Evolutionary conservation across 2,888 invertebrate genomes (phyloP), one percentile per base, ranked within the genome.

Genomic region (Oegoconia quadripuncta): DNA sequence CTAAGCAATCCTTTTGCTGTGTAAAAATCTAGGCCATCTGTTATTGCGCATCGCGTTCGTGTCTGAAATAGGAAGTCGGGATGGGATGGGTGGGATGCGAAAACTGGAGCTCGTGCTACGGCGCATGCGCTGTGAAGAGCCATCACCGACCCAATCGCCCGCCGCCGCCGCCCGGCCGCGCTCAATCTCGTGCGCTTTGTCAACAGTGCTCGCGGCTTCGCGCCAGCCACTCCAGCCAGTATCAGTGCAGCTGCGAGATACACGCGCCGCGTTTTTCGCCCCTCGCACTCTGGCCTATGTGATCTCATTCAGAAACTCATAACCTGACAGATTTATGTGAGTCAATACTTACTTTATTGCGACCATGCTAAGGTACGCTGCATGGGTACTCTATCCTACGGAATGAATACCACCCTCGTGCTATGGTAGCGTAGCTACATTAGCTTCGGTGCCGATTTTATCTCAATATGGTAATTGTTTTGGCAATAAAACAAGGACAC

Each of bases 281-380:
- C 44, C 44, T 44, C 52, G 52, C 45, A 44, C 50, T 52, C 52
- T 52, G 51, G 55, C 62, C 48, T 58, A 59, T 67, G 72, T 78
- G 76, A 74, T 72, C 68, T 72, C 72, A 73, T 68, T 58, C 53
- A 62, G 56, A 57, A 59, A 55, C 61, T 59, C 55, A 59, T 59
- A 59, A 57, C 55, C 64, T 58, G 58, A 58, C 49, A 54, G 32
- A 54, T 56, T 62, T 44, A 64, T 60, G 74, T 74, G 62, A 74
- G 74, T 74, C 46, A 52, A 45, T 48, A 51, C 54, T 49, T 54
- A 50, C 50, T 46, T 56, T 47, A 22, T n/a, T n/a, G n/a, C n/a
- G n/a, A n/a, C n/a, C n/a, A n/a, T n/a, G n/a, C n/a, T n/a, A n/a
- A n/a, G n/a, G n/a, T n/a, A n/a, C n/a, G n/a, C n/a, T n/a, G n/a